These are phyloP conservation scores for Nomada fabriciana DNA, from an alignment of 2,888 invertebrate genomes.

Conservation along the genomic window DNA sequence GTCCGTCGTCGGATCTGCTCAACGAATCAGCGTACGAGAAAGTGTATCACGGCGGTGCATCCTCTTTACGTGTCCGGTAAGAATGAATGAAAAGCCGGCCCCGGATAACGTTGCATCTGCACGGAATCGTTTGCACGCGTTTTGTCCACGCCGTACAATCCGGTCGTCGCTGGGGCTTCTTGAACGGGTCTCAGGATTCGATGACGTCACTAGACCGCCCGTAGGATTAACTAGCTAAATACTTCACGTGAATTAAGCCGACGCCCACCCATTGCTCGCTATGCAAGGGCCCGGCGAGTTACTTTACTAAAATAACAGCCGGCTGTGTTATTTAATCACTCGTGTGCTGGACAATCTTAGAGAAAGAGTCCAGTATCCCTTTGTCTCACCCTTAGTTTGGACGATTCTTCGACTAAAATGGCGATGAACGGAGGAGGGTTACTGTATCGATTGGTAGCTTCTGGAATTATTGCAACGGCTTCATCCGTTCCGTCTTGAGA, in stretches of 20 bases:
- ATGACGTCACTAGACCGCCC: conserved; percentile 75
- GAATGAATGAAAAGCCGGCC: conserved; percentile 32
- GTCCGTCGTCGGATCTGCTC: conserved; percentile 30
- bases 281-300: conserved; percentile 66
- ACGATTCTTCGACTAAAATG: neutral
- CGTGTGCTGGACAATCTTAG: conserved; percentile 9
- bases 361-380: conserved; percentile 15
- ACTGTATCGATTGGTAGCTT: neutral
- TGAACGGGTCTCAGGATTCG: conserved; percentile 67
- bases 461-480: too few relatives aligned
- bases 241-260: conserved; percentile 76
- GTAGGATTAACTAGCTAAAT: conserved; percentile 78
- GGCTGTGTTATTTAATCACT: conserved; percentile 65
- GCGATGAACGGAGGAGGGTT: neutral
- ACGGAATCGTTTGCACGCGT: conserved; percentile 18
- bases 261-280: conserved; percentile 73
- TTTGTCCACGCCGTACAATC: conserved; percentile 8
- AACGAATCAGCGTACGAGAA: conserved; percentile 6
- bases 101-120: conserved; percentile 20
- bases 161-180: conserved; percentile 14
- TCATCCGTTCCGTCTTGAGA: too few relatives aligned
- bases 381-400: neutral
- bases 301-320: conserved; percentile 80
- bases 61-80: neutral
- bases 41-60: conserved; percentile 1